Base-by-base conservation (phyloP, 2,888 invertebrate genomes). In the Drosophila acutilabella region DNA sequence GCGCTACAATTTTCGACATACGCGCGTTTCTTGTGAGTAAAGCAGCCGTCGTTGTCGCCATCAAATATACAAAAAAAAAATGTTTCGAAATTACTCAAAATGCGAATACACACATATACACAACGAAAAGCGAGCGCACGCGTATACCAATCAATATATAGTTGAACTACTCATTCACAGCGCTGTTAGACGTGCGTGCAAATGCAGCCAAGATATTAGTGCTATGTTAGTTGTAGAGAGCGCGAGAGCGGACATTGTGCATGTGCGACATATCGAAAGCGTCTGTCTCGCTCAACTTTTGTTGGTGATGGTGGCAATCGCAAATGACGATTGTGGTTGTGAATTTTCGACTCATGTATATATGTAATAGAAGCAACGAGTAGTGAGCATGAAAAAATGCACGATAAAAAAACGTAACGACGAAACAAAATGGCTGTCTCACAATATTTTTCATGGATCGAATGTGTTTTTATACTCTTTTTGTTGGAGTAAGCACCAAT, bases 11-110 rank as follows among this genome's bases (percentile, higher is more conserved):
- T 80, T 89, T 84, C 89, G 89, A 88, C 81, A 91, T 91, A 91
- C 92, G 92, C 92, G 92, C 91, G 91, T 91, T 91, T 90, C 88
- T 89, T 90, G 79, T 81, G 90, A 86, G 83, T 82, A 83, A 79
- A 82, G 88, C 90, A 89, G 89, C 84, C 91, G 90, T 80, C 87
- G 83, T 67, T 70, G 83, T 84, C 84, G 85, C 87, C 83, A 84
- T 84, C 91, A 92, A 91, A 91, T 91, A 89, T 90, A 91, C 90
- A 92, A 91, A 89, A 92, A 83, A 80, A 86, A n/a, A n/a, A n/a
- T n/a, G n/a, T 82, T 90, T 90, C 91, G 91, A 89, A 90, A 83
- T 90, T 90, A 88, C 85, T 84, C 82, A 88, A 87, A 80, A 80
- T 72, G 78, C 81, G 89, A 84, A 85, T 86, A 80, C 83, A 86